A percentile compares a stretch with the other conserved stretches of the same genome.
phyloP scores from a whole-genome alignment of 1,140 invertebrate genomes.

The Achroia grisella region DNA sequence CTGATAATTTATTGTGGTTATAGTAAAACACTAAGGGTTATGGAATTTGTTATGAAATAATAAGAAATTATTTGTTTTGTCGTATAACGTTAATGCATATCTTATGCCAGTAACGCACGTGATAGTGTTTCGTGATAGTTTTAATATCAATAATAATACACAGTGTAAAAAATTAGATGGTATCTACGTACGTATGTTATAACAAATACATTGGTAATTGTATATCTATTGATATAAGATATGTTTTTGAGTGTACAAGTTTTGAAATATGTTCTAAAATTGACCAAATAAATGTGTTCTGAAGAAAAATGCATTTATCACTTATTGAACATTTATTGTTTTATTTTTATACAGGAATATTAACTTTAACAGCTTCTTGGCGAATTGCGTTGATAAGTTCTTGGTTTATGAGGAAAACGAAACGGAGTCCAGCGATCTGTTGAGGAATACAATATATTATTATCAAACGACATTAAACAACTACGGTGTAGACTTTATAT shows the following conservation, averaged over 20 bases:
- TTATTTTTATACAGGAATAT: conserved; percentile 60
- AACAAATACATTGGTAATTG: not conserved
- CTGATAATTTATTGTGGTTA: conserved; percentile 46
- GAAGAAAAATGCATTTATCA: conserved; percentile 52
- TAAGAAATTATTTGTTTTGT: conserved; percentile 43
- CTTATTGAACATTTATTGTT: conserved; percentile 23
- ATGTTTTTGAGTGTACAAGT: conserved; percentile 60
- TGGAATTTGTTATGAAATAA: conserved; percentile 36
- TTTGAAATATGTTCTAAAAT: conserved; percentile 63
- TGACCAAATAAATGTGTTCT: conserved; percentile 75
- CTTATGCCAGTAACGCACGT: conserved; percentile 65
- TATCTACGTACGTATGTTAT: not conserved
- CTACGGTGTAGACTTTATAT: too few relatives aligned
- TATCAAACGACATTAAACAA: too few relatives aligned
- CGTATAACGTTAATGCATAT: conserved; percentile 60
- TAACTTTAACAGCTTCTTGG: conserved; percentile 86
- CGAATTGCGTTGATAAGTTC: conserved; percentile 90
- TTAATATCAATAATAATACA: conserved; percentile 19
- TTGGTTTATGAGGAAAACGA: conserved; percentile 95
- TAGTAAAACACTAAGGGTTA: conserved; percentile 53
- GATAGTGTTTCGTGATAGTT: conserved; percentile 64
- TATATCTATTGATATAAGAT: conserved; percentile 22
- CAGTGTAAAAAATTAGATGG: conserved; percentile 19
- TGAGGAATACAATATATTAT: conserved; percentile 37
- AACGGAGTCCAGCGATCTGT: conserved; percentile 90